These are phyloP conservation scores for Ptychadena robeensis DNA, from an alignment of 2,797 vertebrate species.

Conservation along the genomic window DNA sequence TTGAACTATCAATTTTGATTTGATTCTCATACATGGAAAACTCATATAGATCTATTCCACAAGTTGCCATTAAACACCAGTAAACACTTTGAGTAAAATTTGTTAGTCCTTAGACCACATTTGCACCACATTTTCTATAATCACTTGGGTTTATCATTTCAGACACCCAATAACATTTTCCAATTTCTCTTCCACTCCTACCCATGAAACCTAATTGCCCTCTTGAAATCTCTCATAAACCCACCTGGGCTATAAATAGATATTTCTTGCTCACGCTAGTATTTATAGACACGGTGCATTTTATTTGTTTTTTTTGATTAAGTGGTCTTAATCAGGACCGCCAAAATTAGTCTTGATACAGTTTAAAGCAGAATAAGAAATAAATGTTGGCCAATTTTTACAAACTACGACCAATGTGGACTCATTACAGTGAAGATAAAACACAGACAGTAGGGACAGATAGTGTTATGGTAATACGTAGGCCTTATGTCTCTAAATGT, in stretches of 20 bases:
- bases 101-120: too few species aligned
- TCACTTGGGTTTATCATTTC: neutral
- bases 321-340: too few species aligned
- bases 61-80: too few species aligned
- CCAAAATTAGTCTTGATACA: too few species aligned
- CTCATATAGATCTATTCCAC: too few species aligned
- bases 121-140: neutral
- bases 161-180: too few species aligned
- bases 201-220: neutral
- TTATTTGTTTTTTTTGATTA: neutral
- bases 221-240: neutral
- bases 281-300: neutral
- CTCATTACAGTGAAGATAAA: neutral
- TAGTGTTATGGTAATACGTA: too few species aligned
- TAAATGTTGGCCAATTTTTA: neutral
- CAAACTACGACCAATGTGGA: neutral
- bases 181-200: neutral
- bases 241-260: slow-evolving; percentile 30
- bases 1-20: too few species aligned
- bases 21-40: too few species aligned
- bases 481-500: too few species aligned
- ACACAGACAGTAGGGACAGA: neutral
- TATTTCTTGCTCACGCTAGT: neutral
- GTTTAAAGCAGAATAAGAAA: too few species aligned
- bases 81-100: too few species aligned